Conservation (phyloP, 1,140 invertebrate species). For the Bombus soroeensis region DNA sequence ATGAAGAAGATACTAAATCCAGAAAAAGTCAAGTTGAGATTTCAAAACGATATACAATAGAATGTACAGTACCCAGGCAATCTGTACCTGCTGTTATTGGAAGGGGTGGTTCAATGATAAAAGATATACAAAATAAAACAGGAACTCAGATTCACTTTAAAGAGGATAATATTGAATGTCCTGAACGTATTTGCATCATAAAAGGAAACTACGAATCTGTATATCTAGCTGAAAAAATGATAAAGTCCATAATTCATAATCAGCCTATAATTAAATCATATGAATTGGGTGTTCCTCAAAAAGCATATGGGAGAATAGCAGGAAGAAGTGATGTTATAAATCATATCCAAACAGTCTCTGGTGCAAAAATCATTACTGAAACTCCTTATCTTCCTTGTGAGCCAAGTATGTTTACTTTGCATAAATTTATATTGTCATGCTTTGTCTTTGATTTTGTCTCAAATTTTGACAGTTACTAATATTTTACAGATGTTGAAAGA, state of each 20-base stretch:
- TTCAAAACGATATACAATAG: slow-evolving; percentile 30
- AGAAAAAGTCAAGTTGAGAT: not conserved
- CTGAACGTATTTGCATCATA: slow-evolving; percentile 85
- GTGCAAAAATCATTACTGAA: slow-evolving; percentile 85
- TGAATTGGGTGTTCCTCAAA: slow-evolving; percentile 86
- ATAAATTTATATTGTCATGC: not conserved
- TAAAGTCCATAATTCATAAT: slow-evolving; percentile 88
- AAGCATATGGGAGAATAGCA: slow-evolving; percentile 87
- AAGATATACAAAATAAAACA: slow-evolving; percentile 88
- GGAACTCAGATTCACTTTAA: slow-evolving; percentile 88
- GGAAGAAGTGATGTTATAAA: slow-evolving; percentile 87
- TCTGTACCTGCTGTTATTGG: slow-evolving; percentile 84
- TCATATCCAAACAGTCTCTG: slow-evolving; percentile 86
- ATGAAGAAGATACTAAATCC: slow-evolving; percentile 45
- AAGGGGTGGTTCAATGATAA: slow-evolving; percentile 86
- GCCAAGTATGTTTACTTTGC: slow-evolving; percentile 46
- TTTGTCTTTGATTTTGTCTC: not conserved
- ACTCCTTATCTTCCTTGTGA: not conserved
- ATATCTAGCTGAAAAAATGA: slow-evolving; percentile 87
- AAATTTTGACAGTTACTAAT: slow-evolving; percentile 23
- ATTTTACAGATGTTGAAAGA: slow-evolving; percentile 77
- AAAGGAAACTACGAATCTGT: slow-evolving; percentile 85
- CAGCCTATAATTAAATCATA: slow-evolving; percentile 86
- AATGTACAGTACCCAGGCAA: slow-evolving; percentile 82
- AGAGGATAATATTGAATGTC: slow-evolving; percentile 75